phyloP scores from a whole-genome alignment of 2,888 invertebrate genomes.

The Pollenia labialis region DNA sequence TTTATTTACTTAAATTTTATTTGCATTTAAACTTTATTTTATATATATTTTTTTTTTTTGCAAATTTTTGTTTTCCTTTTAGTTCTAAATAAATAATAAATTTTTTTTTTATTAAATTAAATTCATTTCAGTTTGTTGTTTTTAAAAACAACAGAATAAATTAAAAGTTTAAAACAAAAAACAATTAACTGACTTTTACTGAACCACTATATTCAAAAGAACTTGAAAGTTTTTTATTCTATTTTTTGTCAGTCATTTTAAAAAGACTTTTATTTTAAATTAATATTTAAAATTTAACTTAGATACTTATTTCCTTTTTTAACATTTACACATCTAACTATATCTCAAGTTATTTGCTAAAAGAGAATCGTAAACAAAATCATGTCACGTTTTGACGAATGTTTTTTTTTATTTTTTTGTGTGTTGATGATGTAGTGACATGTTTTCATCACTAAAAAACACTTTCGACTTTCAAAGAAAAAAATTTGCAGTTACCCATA shows the following conservation, averaged over 20 bases:
- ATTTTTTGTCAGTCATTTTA: no score
- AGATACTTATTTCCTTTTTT: background rate
- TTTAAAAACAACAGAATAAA: background rate
- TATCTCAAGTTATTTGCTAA: background rate
- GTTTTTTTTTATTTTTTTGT: conserved; percentile 7
- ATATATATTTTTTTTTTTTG: background rate
- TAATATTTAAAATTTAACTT: no score
- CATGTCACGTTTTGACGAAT: conserved; percentile 53
- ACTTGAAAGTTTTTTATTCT: background rate
- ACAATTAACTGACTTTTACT: background rate
- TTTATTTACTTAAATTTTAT: conserved; percentile 9
- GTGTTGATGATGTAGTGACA: conserved; percentile 40
- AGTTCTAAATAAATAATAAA: background rate
- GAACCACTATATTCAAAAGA: background rate
- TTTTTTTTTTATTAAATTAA: background rate
- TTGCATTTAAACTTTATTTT: background rate
- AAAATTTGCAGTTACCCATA: background rate
- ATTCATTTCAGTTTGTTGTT: background rate
- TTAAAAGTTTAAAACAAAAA: background rate
- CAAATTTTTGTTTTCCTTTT: background rate
- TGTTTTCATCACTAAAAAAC: conserved; percentile 43
- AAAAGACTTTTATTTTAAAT: no score
- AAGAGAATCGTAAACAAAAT: conserved; percentile 11
- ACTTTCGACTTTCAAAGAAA: conserved; percentile 14
- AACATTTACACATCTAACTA: background rate